phyloP scores from a whole-genome alignment of 2,113 vertebrate genomes.

The Neotoma lepida region DNA sequence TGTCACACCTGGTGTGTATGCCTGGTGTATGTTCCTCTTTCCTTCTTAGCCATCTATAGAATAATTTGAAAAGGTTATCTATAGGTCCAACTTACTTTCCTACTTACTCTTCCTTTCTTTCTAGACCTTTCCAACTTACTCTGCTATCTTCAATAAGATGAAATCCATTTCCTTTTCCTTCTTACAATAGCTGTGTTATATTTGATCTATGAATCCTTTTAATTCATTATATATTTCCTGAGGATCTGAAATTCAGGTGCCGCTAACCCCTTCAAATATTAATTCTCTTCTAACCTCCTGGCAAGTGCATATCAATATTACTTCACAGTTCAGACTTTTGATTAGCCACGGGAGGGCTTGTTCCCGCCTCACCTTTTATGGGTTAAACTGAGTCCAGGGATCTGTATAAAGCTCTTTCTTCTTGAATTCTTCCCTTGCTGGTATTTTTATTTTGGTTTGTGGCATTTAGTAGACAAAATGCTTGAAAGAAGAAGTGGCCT shows the following conservation, averaged over 20 bases:
- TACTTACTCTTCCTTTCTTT: slow-evolving; percentile 55
- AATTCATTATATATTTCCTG: slow-evolving; percentile 71
- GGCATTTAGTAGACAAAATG: not conserved
- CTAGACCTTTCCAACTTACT: slow-evolving; percentile 14
- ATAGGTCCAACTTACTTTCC: slow-evolving; percentile 46
- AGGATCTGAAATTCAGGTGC: slow-evolving; percentile 70
- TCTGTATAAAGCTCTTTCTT: slow-evolving; percentile 38
- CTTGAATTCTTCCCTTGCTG: not conserved
- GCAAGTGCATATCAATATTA: not conserved
- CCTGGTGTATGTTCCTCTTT: not conserved
- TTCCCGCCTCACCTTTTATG: not conserved
- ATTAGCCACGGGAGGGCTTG: not conserved
- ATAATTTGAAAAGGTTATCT: slow-evolving; percentile 36
- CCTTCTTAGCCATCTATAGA: slow-evolving; percentile 11
- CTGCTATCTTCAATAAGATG: slow-evolving; percentile 54
- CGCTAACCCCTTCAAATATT: slow-evolving; percentile 49
- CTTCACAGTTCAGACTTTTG: not conserved
- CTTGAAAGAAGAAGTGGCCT: not conserved
- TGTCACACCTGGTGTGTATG: too few species aligned
- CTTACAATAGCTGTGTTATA: slow-evolving; percentile 54
- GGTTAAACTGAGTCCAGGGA: slow-evolving; percentile 11
- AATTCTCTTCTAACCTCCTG: not conserved
- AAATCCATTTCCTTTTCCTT: slow-evolving; percentile 68
- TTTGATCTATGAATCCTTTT: slow-evolving; percentile 72
- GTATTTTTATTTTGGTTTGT: slow-evolving; percentile 48